Base-by-base conservation (phyloP, 1,140 invertebrate species). In the Drosophila lacteicornis region DNA sequence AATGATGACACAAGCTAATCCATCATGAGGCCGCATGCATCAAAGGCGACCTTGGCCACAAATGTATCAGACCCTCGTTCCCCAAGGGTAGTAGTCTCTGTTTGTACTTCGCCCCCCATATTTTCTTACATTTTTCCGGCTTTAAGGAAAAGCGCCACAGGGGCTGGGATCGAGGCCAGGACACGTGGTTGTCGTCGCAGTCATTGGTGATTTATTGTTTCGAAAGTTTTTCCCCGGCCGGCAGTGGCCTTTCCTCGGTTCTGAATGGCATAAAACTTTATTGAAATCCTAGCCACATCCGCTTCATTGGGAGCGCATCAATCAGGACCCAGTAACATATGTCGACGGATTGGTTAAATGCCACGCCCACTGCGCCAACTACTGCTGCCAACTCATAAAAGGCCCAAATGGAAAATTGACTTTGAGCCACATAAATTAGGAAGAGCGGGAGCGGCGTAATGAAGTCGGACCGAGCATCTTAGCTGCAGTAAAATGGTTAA, bases 141-240 rank as follows among this genome's bases (percentile, higher is more conserved):
- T 46, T 60, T 55, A 78, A 56, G 51, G 36, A 56, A 55, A n/a
- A 56, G 53, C 36, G 38, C 53, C 53, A 40, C 13, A 11, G 53
- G 38, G 45, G 36, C 51, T 50, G 43, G 36, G 19, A 19, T 19
- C 19, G 19, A 58, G 55, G 9, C 33, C 53, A 67, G 51, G 51
- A 77, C 59, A 60, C 57, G 51, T 66, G 46, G 66, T 51, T 80
- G 75, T 81, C 75, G 82, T 85, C 79, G 80, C 68, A 75, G 80
- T 61, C 77, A 67, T 80, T 50, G 65, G 69, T 88, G 84, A 88
- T 88, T 88, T 90, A 88, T 88, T 90, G 87, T 81, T 68, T 69
- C 70, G 63, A 62, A 84, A 70, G 66, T 81, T 84, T 55, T 79
- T 67, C 75, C 50, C 49, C 36, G 46, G 55, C 58, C 43, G 36